These are phyloP conservation scores for Drosophila equinoxialis DNA, from an alignment of 1,140 invertebrate species.

Conservation along the genomic window DNA sequence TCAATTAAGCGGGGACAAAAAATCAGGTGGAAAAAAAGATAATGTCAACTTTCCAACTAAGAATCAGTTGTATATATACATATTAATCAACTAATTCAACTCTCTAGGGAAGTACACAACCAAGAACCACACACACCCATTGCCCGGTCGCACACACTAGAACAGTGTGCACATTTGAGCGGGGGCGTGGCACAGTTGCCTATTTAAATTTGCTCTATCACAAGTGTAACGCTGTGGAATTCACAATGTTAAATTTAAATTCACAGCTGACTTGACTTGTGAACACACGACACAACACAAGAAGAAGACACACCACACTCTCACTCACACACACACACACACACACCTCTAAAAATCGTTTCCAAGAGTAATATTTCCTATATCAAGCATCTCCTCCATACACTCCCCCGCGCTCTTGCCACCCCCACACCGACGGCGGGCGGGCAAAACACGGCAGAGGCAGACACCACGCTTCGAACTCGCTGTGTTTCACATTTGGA, in stretches of 20 bases:
- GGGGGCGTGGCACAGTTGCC: conserved; percentile 61
- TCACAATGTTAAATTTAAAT: conserved; percentile 54
- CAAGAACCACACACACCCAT: conserved; percentile 57
- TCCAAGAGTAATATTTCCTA: background rate
- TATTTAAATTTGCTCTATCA: conserved; percentile 72
- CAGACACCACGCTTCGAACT: conserved; percentile 37
- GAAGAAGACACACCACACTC: no score
- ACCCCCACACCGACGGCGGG: no score
- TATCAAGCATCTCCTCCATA: background rate
- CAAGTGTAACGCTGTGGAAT: conserved; percentile 81
- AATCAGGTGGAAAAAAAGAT: conserved; percentile 10
- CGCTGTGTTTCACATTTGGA: conserved; percentile 9
- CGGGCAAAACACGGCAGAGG: background rate
- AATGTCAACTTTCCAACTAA: conserved; percentile 80
- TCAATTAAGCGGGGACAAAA: background rate
- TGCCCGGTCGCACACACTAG: conserved; percentile 66
- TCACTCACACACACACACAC: no score
- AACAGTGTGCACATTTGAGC: conserved; percentile 73
- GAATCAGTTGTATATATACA: conserved; percentile 46
- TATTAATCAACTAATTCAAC: conserved; percentile 61
- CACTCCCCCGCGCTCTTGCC: no score
- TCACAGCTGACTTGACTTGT: conserved; percentile 80
- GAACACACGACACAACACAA: conserved; percentile 32
- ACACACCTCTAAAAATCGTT: no score
- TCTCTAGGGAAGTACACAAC: conserved; percentile 77